Base-by-base conservation (phyloP, 2,113 vertebrate species). In the Chamaetylas fuelleborni region DNA sequence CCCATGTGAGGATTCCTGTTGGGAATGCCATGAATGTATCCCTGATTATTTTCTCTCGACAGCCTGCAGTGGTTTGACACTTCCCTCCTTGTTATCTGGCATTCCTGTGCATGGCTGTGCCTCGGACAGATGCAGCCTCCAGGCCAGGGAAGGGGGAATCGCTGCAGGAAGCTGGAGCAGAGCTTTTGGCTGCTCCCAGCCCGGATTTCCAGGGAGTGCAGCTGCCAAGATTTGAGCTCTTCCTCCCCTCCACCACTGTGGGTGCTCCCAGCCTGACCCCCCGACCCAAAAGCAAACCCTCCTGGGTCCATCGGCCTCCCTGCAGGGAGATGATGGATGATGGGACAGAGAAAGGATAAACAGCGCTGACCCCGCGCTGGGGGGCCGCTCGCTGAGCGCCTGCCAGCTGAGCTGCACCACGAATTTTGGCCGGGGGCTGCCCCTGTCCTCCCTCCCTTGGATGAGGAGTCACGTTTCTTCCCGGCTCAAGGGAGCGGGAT, bases 31-130 rank as follows among this genome's bases (percentile, higher is more conserved):
- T 0, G 26, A 78, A 84, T 81, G 92, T 5, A 24, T 22, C 61
- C 73, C 92, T 90, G 93, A 95, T 92, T 92, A 71, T 60, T 95
- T 88, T 95, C 82, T 62, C 65, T 8, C 11, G 0, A 48, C 91
- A 86, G 88, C 72, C 72, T 4, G 0, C 1, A 5, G 47, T 16
- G 40, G 43, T 58, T 8, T 90, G 93, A 94, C 95, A 50, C 82
- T 88, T 93, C 90, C 51, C 91, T 51, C 86, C 77, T 58, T 1
- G 81, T 94, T 96, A 95, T 96, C 91, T 78, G 93, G 62, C 79
- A 82, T 95, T 95, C 94, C 94, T 85, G 19, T 90, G 38, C 72
- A n/a, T 0, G 79, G 36, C 14, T 6, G 12, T 1, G 1, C 18
- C 77, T 60, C 0, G 50, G 94, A 65, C 19, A 53, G 88, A 45